Conservation (phyloP, 2,797 vertebrate genomes). For the Propithecus deckenii region DNA sequence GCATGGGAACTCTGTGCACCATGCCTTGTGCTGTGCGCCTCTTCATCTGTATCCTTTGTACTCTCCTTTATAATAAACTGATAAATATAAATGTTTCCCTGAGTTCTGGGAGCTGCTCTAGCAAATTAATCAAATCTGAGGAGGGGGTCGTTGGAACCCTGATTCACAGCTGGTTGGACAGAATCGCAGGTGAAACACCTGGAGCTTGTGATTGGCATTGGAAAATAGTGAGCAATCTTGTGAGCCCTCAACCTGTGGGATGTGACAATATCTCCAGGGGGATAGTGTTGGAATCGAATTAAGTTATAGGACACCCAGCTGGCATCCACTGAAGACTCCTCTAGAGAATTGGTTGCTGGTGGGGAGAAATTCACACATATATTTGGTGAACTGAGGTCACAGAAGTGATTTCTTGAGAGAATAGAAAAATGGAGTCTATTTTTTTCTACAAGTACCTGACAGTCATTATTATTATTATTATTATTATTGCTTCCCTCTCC, state of each 20-base stretch:
- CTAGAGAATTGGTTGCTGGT: background rate
- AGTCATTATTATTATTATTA: background rate
- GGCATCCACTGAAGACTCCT: background rate
- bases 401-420: background rate
- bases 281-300: background rate
- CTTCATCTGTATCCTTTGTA: background rate
- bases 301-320: background rate
- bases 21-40: background rate
- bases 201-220: background rate
- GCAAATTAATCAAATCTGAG: background rate
- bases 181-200: too few species aligned
- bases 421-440: background rate
- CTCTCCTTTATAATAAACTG: background rate
- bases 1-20: background rate
- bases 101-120: background rate
- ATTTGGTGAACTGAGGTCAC: background rate
- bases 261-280: background rate
- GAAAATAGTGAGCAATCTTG: background rate
- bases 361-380: background rate
- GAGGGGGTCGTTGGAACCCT: background rate
- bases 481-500: background rate
- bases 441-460: background rate
- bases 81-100: background rate
- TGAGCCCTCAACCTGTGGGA: background rate
- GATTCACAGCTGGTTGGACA: background rate